Evolutionary conservation across 1,140 invertebrate genomes (phyloP).

Genomic region (Aphelenchoides avenae): DNA sequence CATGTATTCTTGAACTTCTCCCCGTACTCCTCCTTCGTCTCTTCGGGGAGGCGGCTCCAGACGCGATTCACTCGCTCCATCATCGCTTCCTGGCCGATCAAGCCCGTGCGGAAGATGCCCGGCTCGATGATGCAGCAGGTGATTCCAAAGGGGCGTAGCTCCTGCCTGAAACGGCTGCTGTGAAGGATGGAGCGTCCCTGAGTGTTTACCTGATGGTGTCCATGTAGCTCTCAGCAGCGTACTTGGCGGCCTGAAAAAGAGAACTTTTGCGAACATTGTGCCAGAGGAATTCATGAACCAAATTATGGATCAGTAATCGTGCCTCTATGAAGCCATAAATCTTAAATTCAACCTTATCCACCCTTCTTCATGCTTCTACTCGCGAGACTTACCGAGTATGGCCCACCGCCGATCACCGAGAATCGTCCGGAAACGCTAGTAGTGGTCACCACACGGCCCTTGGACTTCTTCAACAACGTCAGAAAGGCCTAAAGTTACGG

Average conservation of each 20-base stretch:
- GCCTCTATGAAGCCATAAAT: conserved; percentile 31
- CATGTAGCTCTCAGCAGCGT: not conserved
- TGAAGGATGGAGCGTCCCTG: not conserved
- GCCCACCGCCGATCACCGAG: conserved; percentile 24
- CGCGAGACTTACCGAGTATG: conserved; percentile 50
- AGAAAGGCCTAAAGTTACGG: conserved; percentile 47
- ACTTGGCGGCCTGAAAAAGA: too few relatives aligned
- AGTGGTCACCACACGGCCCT: conserved; percentile 46
- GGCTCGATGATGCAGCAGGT: conserved; percentile 48
- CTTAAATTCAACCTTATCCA: not conserved
- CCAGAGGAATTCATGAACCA: conserved; percentile 12
- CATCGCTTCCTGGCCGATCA: too few relatives aligned
- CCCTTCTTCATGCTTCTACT: not conserved
- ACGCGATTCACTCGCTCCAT: too few relatives aligned
- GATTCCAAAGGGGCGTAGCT: conserved; percentile 36
- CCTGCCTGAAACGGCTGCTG: conserved; percentile 30
- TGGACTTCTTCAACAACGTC: conserved; percentile 41
- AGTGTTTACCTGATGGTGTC: not conserved
- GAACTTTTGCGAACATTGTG: not conserved
- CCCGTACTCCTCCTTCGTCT: too few relatives aligned
- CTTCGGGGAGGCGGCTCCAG: too few relatives aligned
- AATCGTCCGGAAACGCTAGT: conserved; percentile 50
- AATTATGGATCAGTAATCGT: conserved; percentile 50
- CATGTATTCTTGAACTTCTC: too few relatives aligned
- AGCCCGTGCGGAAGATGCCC: conserved; percentile 38